phyloP scores from a whole-genome alignment of 1,140 invertebrate genomes.

The Grapholita molesta region DNA sequence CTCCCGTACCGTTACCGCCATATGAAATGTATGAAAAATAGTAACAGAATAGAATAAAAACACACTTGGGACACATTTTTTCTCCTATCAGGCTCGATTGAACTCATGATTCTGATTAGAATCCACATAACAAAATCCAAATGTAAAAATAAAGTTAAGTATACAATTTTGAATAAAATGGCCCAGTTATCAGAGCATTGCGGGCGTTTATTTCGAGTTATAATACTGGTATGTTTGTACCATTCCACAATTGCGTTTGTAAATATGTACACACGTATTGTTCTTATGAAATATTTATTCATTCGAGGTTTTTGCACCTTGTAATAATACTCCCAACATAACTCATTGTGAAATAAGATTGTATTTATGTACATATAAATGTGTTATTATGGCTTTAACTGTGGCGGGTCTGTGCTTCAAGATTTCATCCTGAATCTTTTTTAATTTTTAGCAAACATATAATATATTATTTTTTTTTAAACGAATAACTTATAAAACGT shows the following conservation, averaged over 20 bases:
- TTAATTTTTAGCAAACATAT: too few relatives aligned
- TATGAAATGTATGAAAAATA: too few relatives aligned
- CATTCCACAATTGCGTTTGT: neutral
- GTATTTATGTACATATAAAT: neutral
- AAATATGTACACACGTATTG: neutral
- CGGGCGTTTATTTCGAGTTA: neutral
- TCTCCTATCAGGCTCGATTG: too few relatives aligned
- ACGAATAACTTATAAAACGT: too few relatives aligned
- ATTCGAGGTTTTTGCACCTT: neutral
- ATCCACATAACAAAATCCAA: too few relatives aligned
- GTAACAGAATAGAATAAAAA: too few relatives aligned
- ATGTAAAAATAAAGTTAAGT: too few relatives aligned
- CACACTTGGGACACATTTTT: too few relatives aligned
- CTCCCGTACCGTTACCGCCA: too few relatives aligned
- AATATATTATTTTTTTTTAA: too few relatives aligned
- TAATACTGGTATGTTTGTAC: neutral
- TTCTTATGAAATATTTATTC: conserved; percentile 17
- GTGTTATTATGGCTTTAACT: neutral
- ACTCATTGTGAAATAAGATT: neutral
- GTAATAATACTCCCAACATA: neutral
- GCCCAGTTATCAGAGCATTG: neutral
- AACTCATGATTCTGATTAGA: too few relatives aligned
- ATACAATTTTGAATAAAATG: neutral
- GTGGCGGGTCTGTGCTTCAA: neutral
- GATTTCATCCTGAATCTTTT: too few relatives aligned